Evolutionary conservation across 2,888 invertebrate genomes (phyloP), one percentile per base, ranked within the genome.

Genomic region (Cyaniris semiargus): DNA sequence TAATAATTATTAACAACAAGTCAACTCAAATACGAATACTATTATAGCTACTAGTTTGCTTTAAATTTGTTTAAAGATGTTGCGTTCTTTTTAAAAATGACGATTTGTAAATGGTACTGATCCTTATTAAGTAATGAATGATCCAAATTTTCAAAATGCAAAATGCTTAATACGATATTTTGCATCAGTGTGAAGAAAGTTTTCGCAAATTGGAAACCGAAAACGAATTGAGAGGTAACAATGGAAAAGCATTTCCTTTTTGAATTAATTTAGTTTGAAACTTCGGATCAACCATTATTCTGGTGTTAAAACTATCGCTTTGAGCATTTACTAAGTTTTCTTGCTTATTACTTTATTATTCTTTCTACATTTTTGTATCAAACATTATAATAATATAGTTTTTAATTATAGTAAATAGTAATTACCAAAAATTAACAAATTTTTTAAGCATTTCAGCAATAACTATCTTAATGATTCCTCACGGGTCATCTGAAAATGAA

Each of bases 121-220:
- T 6, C 34, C 34, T 34, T 34, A 34, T 34, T 34, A 34, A 34
- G 6, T 34, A 34, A 34, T 48, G 15, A 53, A 15, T 53, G 18
- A 53, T 53, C 53, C 3, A 48, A 48, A 15, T 10, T 3, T 48
- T 15, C 1, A 48, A 44, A 18, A 4, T 18, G 3, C 4, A 48
- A 48, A 48, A 48, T 18, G 1, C 1, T 18, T 53, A 53, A 53
- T 53, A 18, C 53, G n/a, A 21, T 10, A 71, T 21, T 21, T 38
- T 21, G n/a, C 38, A 18, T 53, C 53, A 23, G 48, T 74, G 53
- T 74, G 48, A 74, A 44, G 48, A 21, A 53, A 74, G 48, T 48
- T 74, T 74, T 53, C 23, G 23, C 74, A 74, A 81, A 84, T 83
- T 83, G 84, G 83, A 86, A 83, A 83, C 83, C 83, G 81, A 53